Evolutionary conservation across 2,797 vertebrate species (phyloP), one percentile per base, ranked within the genome.

Genomic region (Rallus crepitans): DNA sequence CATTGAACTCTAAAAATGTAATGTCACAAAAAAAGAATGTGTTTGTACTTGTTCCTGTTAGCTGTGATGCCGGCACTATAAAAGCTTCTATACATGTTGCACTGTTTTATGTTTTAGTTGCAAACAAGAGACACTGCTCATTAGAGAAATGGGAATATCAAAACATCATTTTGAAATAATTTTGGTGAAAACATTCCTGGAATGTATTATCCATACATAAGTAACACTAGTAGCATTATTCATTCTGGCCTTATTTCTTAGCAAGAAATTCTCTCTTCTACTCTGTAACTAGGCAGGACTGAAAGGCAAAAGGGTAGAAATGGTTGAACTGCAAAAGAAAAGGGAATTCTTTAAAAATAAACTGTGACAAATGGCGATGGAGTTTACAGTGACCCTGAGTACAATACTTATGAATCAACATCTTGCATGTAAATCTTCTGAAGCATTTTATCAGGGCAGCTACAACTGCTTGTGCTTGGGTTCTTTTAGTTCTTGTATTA

Each of bases 1-100:
- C 72, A 83, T 78, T 94, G 94, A 95, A 95, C 95, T 96, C 85
- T 63, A 76, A 91, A 95, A 95, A 90, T 76, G 68, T 72, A 93
- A 50, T 70, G 87, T 95, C 92, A 92, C 69, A 89, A 56, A 93
- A 89, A 76, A 95, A 92, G 75, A 94, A 96, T 93, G 91, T 31
- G 90, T 96, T 92, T 94, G 84, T 93, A 25, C 59, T 70, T 50
- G 72, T 90, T 93, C 81, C 56, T 94, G 1, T 57, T 88, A 40
- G 65, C 91, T 87, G 47, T 56, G 64, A 77, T 73, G 68, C 63
- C 0, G 8, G 70, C 77, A 31, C 55, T 90, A 53, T 47, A 69
- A 80, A 96, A 92, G 78, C 91, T 93, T 94, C 84, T 95, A 60
- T 82, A 12, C 64, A 40, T 71, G 75, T 82, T 75, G 21, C 53